These are phyloP conservation scores for Marasmarcha lunaedactyla DNA, from an alignment of 2,888 invertebrate species.

Conservation along the genomic window DNA sequence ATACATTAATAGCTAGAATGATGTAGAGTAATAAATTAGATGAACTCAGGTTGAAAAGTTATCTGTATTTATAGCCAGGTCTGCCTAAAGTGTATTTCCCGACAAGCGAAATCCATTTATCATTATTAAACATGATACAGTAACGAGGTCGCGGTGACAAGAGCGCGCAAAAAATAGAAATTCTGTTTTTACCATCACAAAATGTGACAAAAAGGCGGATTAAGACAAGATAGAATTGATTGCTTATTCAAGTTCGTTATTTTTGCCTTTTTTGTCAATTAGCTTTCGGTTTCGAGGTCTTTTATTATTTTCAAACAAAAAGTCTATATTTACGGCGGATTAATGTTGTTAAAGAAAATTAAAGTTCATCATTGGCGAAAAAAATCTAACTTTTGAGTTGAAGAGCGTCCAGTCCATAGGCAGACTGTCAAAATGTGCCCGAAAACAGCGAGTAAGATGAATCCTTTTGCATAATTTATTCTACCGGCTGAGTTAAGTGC, in stretches of 20 bases:
- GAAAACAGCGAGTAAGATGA: not conserved
- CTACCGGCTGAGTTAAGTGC: not conserved
- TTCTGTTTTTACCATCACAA: conserved; percentile 52
- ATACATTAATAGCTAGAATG: not conserved
- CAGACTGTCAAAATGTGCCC: too few relatives aligned
- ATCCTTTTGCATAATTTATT: not conserved
- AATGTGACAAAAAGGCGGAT: conserved; percentile 61
- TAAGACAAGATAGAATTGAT: conserved; percentile 45
- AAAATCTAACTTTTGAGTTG: too few relatives aligned
- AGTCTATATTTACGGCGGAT: too few relatives aligned
- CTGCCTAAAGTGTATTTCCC: conserved; percentile 13
- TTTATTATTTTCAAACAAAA: too few relatives aligned
- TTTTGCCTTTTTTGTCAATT: too few relatives aligned
- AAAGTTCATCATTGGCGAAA: too few relatives aligned
- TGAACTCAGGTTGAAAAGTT: conserved; percentile 15
- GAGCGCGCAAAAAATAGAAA: conserved; percentile 65
- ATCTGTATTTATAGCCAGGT: conserved; percentile 14
- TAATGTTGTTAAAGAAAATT: too few relatives aligned
- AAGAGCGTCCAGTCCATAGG: too few relatives aligned
- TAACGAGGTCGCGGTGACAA: conserved; percentile 56
- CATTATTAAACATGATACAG: conserved; percentile 38
- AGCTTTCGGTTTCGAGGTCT: too few relatives aligned
- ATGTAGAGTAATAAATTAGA: conserved; percentile 10
- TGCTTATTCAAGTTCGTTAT: too few relatives aligned
- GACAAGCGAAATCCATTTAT: conserved; percentile 49